These are phyloP conservation scores for Dicentrarchus labrax DNA, from an alignment of 2,113 vertebrate genomes.

Conservation along the genomic window DNA sequence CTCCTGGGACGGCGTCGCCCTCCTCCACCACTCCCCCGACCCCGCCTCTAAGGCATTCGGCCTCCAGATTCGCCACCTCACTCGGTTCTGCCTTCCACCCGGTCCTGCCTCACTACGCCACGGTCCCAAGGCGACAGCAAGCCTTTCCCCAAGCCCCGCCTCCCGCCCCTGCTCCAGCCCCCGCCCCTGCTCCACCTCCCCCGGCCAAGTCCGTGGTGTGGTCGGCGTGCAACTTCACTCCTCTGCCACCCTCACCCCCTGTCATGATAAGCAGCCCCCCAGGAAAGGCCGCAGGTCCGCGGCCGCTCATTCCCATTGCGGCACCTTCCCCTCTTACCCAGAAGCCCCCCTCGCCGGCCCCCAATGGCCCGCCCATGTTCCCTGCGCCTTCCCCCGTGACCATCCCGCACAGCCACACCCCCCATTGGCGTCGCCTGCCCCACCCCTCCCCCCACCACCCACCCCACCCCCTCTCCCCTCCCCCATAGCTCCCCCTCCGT, in stretches of 20 bases:
- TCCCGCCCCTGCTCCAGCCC: slow-evolving; percentile 69
- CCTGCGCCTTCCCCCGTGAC: slow-evolving; percentile 86
- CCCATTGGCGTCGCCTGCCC: slow-evolving; percentile 78
- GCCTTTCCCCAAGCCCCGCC: slow-evolving; percentile 82
- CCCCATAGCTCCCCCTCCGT: slow-evolving; percentile 80
- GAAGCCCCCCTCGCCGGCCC: slow-evolving; percentile 87
- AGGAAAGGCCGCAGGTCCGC: slow-evolving; percentile 92
- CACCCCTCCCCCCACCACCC: slow-evolving; percentile 84
- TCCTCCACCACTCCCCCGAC: slow-evolving; percentile 92
- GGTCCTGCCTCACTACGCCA: slow-evolving; percentile 96
- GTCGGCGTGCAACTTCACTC: slow-evolving; percentile 91
- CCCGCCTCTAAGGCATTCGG: slow-evolving; percentile 94
- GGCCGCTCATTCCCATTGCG: slow-evolving; percentile 91
- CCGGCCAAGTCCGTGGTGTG: slow-evolving; percentile 89
- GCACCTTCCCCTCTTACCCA: slow-evolving; percentile 89
- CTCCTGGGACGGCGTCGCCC: slow-evolving; percentile 82
- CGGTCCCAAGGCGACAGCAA: slow-evolving; percentile 90
- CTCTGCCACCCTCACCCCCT: slow-evolving; percentile 94
- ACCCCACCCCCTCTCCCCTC: slow-evolving; percentile 86
- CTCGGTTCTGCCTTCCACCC: slow-evolving; percentile 98
- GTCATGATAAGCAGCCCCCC: slow-evolving; percentile 99
- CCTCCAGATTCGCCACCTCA: slow-evolving; percentile 96
- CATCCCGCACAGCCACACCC: slow-evolving; percentile 84
- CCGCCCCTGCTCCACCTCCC: slow-evolving; percentile 72
- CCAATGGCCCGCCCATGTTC: slow-evolving; percentile 79